A percentile compares a stretch with the other conserved stretches of the same genome.
Conservation (phyloP, 1,140 invertebrate species). For the Sycobia sp. region DNA sequence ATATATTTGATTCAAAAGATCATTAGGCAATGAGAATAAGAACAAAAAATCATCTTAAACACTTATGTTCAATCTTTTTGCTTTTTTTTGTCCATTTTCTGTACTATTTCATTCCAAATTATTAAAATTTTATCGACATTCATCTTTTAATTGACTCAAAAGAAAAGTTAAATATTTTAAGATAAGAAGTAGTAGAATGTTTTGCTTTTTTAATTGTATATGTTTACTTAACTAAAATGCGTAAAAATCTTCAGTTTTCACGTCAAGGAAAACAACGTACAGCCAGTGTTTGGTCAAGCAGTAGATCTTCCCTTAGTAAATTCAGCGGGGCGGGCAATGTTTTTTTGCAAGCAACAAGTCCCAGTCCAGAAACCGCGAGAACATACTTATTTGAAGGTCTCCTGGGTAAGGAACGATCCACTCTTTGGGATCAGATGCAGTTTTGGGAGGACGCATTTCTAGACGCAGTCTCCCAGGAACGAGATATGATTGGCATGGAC, state of each 20-base stretch:
- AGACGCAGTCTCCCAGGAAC: constrained; percentile 97
- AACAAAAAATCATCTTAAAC: too few species aligned
- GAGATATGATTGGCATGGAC: constrained; percentile 99
- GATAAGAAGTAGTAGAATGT: too few species aligned
- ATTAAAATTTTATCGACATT: too few species aligned
- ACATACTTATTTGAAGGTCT: constrained; percentile 90
- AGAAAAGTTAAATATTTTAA: too few species aligned
- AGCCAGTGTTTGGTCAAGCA: constrained; percentile 93
- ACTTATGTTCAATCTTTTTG: too few species aligned
- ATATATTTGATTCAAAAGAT: too few species aligned
- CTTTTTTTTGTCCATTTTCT: too few species aligned
- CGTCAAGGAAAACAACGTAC: constrained; percentile 75
- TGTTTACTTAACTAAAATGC: too few species aligned
- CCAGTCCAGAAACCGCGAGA: constrained; percentile 82
- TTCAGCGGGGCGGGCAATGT: constrained; percentile 87
- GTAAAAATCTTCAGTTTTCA: constrained; percentile 68
- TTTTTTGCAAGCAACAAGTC: constrained; percentile 77
- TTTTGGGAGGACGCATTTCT: constrained; percentile 99
- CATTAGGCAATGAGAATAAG: too few species aligned
- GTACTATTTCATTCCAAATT: too few species aligned
- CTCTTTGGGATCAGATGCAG: constrained; percentile 99
- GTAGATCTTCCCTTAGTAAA: constrained; percentile 84
- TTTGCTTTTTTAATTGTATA: too few species aligned
- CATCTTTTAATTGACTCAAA: too few species aligned
- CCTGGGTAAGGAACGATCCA: constrained; percentile 76